phyloP scores from a whole-genome alignment of 1,140 invertebrate species.

The Whitmania pigra region DNA sequence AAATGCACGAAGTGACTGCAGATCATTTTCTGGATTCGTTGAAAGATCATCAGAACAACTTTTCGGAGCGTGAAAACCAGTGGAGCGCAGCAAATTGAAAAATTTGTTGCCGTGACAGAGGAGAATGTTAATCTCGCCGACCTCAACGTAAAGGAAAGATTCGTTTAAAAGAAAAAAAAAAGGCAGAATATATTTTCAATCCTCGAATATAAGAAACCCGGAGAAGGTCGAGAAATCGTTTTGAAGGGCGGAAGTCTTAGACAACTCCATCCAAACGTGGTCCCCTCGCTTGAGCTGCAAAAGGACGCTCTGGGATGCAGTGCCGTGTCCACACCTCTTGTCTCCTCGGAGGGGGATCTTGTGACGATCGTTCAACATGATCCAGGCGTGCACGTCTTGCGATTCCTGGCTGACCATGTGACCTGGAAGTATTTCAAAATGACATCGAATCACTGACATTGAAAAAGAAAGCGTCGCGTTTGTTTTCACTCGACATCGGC shows the following conservation, averaged over 20 bases:
- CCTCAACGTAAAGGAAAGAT: too few species aligned
- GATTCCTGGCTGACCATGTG: slow-evolving; percentile 36
- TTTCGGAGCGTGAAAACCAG: too few species aligned
- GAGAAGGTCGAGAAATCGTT: slow-evolving; percentile 41
- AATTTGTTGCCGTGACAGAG: too few species aligned
- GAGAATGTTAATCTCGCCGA: too few species aligned
- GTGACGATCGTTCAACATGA: slow-evolving; percentile 40
- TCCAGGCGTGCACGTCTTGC: slow-evolving; percentile 37
- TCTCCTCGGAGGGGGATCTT: slow-evolving; percentile 38
- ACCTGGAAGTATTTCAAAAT: slow-evolving; percentile 16
- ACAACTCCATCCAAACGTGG: slow-evolving; percentile 39
- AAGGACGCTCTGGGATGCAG: slow-evolving; percentile 39
- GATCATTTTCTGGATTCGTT: too few species aligned
- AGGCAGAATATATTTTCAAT: slow-evolving; percentile 11
- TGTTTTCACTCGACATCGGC: too few species aligned
- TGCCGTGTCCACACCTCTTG: slow-evolving; percentile 33
- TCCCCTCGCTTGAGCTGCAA: slow-evolving; percentile 33
- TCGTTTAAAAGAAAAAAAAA: too few species aligned
- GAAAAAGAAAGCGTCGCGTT: too few species aligned
- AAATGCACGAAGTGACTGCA: too few species aligned
- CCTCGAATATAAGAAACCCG: slow-evolving; percentile 33
- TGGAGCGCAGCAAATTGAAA: too few species aligned
- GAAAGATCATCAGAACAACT: too few species aligned
- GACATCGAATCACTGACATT: too few species aligned
- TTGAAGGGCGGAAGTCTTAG: slow-evolving; percentile 36